Conservation (phyloP, 1,140 invertebrate species). For the Scaptomyza graminum region DNA sequence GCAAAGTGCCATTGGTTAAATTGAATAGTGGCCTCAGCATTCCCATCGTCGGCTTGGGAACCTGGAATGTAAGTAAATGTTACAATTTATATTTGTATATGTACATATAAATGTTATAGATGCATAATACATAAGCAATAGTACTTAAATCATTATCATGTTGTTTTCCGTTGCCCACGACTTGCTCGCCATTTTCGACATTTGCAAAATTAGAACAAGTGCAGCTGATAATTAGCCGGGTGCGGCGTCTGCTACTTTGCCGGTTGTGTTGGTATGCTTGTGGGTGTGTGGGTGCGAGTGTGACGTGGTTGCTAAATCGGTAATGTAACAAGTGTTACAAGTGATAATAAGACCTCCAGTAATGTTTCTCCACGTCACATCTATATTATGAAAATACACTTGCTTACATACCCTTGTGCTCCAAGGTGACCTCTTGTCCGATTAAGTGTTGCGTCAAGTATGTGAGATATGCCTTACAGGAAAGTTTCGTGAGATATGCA, state of each 20-base stretch:
- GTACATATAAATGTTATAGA: background rate
- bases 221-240: conserved; percentile 29
- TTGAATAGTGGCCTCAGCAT: conserved; percentile 88
- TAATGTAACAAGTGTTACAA: background rate
- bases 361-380: background rate
- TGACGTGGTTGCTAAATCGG: background rate
- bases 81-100: background rate
- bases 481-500: conserved; percentile 43
- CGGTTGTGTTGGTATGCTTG: background rate
- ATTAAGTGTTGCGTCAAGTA: no score
- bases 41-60: conserved; percentile 90
- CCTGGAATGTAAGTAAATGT: conserved; percentile 88
- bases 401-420: conserved; percentile 10
- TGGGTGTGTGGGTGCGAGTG: background rate
- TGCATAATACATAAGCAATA: background rate
- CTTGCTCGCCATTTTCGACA: conserved; percentile 23
- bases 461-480: no score
- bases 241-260: conserved; percentile 7
- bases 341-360: conserved; percentile 17
- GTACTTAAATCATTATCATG: conserved; percentile 19
- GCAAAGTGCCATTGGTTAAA: conserved; percentile 84
- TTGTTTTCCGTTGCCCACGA: conserved; percentile 57
- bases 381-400: background rate
- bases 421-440: conserved; percentile 63
- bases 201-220: conserved; percentile 5